phyloP scores from a whole-genome alignment of 2,888 invertebrate species.

The Drosophila macrospina region DNA sequence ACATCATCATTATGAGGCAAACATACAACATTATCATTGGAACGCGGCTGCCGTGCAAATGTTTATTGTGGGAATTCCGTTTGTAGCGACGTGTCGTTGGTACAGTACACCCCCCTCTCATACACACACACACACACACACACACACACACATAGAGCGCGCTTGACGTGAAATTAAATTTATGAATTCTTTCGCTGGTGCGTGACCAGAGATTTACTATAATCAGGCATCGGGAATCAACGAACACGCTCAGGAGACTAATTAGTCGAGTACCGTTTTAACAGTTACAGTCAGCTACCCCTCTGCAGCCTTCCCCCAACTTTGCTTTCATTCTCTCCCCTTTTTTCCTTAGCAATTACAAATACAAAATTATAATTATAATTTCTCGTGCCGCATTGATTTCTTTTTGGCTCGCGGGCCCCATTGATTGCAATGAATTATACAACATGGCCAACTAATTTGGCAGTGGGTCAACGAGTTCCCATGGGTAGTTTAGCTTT shows the following conservation, averaged over 20 bases:
- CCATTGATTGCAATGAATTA: constrained; percentile 58
- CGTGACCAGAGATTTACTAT: constrained; percentile 81
- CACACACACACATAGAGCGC: neutral
- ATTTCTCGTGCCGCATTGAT: constrained; percentile 70
- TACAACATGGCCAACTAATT: constrained; percentile 48
- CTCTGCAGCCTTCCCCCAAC: no score
- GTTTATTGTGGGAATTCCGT: constrained; percentile 79
- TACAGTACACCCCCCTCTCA: neutral
- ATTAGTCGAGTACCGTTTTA: constrained; percentile 63
- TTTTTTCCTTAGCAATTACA: constrained; percentile 34
- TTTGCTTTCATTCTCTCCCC: no score
- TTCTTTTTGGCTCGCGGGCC: constrained; percentile 41
- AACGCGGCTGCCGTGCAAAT: constrained; percentile 70
- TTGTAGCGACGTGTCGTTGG: constrained; percentile 47
- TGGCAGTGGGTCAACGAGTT: constrained; percentile 42
- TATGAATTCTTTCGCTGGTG: constrained; percentile 79
- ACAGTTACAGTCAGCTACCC: constrained; percentile 12
- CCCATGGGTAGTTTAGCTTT: constrained; percentile 10
- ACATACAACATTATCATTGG: constrained; percentile 64
- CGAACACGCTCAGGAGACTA: constrained; percentile 79
- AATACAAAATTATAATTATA: constrained; percentile 72
- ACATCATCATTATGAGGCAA: constrained; percentile 39
- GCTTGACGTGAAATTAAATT: constrained; percentile 73
- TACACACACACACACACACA: neutral
- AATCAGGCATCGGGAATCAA: constrained; percentile 78